phyloP scores from a whole-genome alignment of 92 coral and sea anemone species.

The Umimayanthus kanabou region DNA sequence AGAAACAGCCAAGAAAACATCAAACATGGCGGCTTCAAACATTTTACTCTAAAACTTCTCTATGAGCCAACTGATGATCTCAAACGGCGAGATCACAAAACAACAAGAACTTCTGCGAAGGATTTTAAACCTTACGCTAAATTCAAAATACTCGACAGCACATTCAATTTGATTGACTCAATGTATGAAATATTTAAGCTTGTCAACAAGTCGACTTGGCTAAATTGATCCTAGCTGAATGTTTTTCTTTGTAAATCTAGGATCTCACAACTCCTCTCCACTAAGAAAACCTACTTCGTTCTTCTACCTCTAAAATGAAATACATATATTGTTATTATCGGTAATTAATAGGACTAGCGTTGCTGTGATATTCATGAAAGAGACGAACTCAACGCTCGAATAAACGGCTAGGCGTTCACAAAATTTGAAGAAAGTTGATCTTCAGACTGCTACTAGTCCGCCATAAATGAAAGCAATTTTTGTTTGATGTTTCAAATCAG shows the following conservation, averaged over 20 bases:
- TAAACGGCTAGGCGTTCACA: not conserved
- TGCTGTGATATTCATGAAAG: not conserved
- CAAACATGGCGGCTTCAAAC: not conserved
- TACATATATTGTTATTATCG: not conserved
- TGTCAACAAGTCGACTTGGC: not conserved
- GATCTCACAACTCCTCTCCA: not conserved
- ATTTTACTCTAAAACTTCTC: not conserved
- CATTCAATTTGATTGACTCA: not conserved
- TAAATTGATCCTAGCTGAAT: not conserved
- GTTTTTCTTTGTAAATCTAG: conserved; percentile 13
- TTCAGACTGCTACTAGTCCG: conserved; percentile 12
- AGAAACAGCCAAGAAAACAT: not conserved
- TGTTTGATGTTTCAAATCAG: conserved; percentile 6
- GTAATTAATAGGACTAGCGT: not conserved
- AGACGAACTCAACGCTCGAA: conserved; percentile 17
- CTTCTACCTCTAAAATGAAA: not conserved
- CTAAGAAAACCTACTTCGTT: conserved; percentile 20
- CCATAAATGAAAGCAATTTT: not conserved
- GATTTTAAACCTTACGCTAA: not conserved
- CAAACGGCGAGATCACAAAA: not conserved
- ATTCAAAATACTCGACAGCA: conserved; percentile 14
- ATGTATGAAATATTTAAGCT: conserved; percentile 10
- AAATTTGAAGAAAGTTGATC: not conserved
- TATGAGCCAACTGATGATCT: not conserved
- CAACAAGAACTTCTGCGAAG: not conserved